These are phyloP conservation scores for Frankliniella intonsa DNA, from an alignment of 2,888 invertebrate genomes.

Conservation along the genomic window DNA sequence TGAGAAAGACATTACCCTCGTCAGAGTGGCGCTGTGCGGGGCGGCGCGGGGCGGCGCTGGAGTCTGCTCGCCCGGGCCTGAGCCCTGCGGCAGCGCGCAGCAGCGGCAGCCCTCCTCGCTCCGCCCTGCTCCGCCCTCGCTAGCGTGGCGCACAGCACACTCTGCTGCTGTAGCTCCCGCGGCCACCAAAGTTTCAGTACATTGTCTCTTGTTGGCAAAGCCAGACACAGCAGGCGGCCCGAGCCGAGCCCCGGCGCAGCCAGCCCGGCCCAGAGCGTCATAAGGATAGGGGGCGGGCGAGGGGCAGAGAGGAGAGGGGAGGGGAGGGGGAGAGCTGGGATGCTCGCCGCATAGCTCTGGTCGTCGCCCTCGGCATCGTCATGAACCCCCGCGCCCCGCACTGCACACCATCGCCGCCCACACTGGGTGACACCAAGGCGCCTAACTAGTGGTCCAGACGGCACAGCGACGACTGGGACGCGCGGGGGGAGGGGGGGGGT, in stretches of 20 bases:
- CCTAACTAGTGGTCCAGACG: background rate
- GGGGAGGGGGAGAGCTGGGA: too few species aligned
- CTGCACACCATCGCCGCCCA: background rate
- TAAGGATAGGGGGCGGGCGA: too few species aligned
- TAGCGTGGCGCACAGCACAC: background rate
- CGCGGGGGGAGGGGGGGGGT: too few species aligned
- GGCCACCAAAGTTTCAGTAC: conserved; percentile 3
- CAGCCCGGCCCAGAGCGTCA: too few species aligned
- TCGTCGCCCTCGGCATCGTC: background rate
- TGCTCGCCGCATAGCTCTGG: background rate
- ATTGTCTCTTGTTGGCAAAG: conserved; percentile 8
- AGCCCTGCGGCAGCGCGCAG: too few species aligned
- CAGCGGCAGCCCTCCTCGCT: background rate
- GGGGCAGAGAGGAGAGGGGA: too few species aligned
- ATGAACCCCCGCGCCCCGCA: background rate
- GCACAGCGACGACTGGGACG: background rate
- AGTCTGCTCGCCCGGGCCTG: too few species aligned
- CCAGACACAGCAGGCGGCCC: too few species aligned
- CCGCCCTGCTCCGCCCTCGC: background rate
- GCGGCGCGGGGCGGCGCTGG: too few species aligned
- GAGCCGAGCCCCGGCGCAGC: too few species aligned
- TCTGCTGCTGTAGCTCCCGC: background rate
- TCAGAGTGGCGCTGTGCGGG: too few species aligned
- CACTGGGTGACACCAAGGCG: background rate
- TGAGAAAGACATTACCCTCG: too few species aligned